These are phyloP conservation scores for Amphiura filiformis DNA, from an alignment of 35 echinoderm and acorn worm genomes.

Conservation along the genomic window DNA sequence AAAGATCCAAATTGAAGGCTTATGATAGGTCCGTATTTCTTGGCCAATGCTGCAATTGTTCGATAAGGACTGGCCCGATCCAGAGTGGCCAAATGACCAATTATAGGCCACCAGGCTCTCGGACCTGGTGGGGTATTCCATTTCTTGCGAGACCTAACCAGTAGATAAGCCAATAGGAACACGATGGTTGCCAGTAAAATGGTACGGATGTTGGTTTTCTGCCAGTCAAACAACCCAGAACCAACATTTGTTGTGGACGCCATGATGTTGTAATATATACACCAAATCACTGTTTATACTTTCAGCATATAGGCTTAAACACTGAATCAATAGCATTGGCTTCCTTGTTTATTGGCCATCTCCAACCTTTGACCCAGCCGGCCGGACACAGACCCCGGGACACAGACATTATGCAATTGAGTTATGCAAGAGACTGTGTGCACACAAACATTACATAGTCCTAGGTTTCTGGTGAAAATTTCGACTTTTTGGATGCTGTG, in stretches of 20 bases:
- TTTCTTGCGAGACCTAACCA: not conserved
- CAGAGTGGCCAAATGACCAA: not conserved
- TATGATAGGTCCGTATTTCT: not conserved
- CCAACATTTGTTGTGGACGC: not conserved
- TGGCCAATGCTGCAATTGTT: not conserved
- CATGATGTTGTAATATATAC: not conserved
- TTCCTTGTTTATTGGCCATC: too few species aligned
- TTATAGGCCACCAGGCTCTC: not conserved
- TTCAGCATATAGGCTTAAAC: too few species aligned
- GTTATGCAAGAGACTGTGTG: too few species aligned
- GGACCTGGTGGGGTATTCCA: not conserved
- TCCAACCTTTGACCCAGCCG: too few species aligned
- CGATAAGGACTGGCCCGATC: not conserved
- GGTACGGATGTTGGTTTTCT: not conserved
- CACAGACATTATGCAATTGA: too few species aligned
- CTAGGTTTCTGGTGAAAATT: too few species aligned
- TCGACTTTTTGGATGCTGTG: too few species aligned
- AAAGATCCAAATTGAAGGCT: not conserved
- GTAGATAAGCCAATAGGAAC: not conserved
- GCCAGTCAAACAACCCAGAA: not conserved
- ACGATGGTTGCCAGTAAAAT: not conserved
- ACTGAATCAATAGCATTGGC: too few species aligned
- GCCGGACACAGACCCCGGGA: too few species aligned
- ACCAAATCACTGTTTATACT: too few species aligned
- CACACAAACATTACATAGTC: too few species aligned